Conservation (phyloP, 2,113 vertebrate genomes). For the Notarius lentiginosus region DNA sequence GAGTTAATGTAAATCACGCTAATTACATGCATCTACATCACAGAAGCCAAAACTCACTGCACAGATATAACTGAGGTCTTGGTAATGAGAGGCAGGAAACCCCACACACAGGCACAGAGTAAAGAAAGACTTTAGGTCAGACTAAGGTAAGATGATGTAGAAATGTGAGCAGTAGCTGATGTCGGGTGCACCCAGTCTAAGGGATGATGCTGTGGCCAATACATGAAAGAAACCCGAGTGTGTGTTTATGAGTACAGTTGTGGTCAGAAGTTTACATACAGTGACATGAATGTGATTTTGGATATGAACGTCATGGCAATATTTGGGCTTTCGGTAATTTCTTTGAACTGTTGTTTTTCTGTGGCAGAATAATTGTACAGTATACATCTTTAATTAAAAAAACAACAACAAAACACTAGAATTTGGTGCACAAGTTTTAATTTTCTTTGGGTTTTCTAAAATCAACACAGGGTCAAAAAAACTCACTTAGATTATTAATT, state of each 20-base stretch:
- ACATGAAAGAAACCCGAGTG: neutral
- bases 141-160: neutral
- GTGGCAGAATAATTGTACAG: no score
- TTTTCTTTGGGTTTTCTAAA: no score
- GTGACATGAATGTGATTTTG: no score
- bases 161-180: slow-evolving; percentile 16
- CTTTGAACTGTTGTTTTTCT: no score
- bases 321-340: no score
- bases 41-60: neutral
- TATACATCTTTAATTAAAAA: no score
- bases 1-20: slow-evolving; percentile 61
- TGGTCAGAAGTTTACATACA: no score
- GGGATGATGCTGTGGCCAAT: neutral
- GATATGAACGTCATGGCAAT: no score
- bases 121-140: neutral
- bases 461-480: no score
- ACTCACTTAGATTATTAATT: no score
- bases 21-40: slow-evolving; percentile 37
- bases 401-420: no score
- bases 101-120: neutral
- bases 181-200: neutral
- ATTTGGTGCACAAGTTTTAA: no score
- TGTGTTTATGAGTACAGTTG: neutral
- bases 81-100: neutral
- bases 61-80: neutral